Conservation (phyloP, 2,888 invertebrate genomes). For the Glaucopsyche alexis region DNA sequence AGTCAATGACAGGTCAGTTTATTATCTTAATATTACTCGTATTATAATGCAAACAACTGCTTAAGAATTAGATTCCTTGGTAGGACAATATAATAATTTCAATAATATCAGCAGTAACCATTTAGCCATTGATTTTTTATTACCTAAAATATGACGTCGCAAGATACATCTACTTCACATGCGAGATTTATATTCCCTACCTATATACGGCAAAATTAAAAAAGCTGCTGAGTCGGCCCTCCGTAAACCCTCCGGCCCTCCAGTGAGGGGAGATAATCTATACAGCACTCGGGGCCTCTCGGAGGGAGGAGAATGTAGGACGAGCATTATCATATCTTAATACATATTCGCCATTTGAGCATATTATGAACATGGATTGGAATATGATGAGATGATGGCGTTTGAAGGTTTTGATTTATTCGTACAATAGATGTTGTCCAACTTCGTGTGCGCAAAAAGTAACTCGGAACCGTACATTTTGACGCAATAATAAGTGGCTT, state of each 20-base stretch:
- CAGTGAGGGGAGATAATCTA: constrained; percentile 8
- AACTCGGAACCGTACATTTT: too few species aligned
- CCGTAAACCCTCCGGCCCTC: background rate
- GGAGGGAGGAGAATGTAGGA: constrained; percentile 32
- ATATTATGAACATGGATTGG: background rate
- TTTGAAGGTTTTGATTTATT: background rate
- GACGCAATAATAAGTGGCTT: too few species aligned
- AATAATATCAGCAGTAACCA: too few species aligned
- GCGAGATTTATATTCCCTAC: background rate
- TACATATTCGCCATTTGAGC: background rate
- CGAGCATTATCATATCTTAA: constrained; percentile 11
- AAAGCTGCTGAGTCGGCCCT: background rate
- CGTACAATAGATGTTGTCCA: background rate
- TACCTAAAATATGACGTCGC: background rate
- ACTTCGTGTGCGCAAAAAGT: too few species aligned
- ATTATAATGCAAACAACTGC: too few species aligned
- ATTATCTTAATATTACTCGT: too few species aligned
- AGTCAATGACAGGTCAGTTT: too few species aligned
- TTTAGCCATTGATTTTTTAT: background rate
- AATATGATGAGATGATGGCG: background rate
- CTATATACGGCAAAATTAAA: background rate
- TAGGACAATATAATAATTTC: too few species aligned
- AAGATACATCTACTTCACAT: background rate
- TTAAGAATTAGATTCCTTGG: too few species aligned
- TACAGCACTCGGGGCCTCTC: constrained; percentile 38